Conservation (phyloP, 2,888 invertebrate genomes). For the Pammene fasciana region DNA sequence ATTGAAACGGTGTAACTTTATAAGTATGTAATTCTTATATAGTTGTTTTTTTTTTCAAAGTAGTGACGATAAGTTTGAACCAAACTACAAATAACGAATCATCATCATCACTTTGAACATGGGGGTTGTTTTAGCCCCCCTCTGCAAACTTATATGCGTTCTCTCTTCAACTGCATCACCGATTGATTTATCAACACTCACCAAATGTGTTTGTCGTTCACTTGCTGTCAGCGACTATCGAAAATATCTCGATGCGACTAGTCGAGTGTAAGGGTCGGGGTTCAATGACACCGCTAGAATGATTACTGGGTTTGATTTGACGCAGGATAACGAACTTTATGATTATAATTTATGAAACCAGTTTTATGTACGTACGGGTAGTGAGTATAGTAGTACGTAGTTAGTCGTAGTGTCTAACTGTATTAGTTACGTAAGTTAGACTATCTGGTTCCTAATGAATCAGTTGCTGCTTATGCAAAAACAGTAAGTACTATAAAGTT, state of each 20-base stretch:
- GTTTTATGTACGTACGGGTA: background rate
- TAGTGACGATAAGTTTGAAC: no score
- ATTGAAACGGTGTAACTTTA: no score
- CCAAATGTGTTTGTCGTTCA: constrained; percentile 35
- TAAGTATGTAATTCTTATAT: no score
- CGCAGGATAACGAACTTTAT: constrained; percentile 10
- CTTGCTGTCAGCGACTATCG: constrained; percentile 33
- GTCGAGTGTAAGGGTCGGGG: constrained; percentile 8
- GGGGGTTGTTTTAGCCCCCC: constrained; percentile 8
- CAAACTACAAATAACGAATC: no score
- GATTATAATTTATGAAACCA: constrained; percentile 10
- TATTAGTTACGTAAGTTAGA: no score
- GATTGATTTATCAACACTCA: constrained; percentile 36
- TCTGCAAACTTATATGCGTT: constrained; percentile 13
- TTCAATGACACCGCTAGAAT: constrained; percentile 7
- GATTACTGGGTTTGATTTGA: constrained; percentile 14
- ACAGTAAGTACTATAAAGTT: no score
- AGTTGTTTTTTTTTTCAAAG: no score
- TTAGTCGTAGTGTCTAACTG: background rate
- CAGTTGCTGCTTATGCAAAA: no score
- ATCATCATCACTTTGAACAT: background rate
- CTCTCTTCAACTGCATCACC: constrained; percentile 20
- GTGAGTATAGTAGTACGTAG: background rate
- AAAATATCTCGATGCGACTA: constrained; percentile 22
- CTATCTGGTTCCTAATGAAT: no score